Conservation (phyloP, 2,797 vertebrate species). For the Pachyuromys duprasi region DNA sequence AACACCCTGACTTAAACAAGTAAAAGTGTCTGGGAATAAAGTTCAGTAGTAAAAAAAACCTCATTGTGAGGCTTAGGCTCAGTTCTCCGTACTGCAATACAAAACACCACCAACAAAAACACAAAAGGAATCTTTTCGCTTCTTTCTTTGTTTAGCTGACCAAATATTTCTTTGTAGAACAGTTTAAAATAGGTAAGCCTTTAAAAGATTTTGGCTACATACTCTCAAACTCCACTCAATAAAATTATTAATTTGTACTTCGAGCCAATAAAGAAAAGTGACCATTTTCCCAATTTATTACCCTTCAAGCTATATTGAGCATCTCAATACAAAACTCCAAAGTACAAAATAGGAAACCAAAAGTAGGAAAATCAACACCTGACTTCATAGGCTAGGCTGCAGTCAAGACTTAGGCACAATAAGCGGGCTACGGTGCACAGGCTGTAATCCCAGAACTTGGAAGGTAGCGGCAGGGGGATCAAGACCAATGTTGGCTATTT, state of each 20-base stretch:
- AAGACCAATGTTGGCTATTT: neutral
- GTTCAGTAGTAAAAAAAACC: neutral
- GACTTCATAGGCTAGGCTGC: neutral
- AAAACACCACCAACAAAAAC: neutral
- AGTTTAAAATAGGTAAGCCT: constrained; percentile 50
- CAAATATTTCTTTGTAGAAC: constrained; percentile 34
- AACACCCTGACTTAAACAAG: neutral
- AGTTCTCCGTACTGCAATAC: neutral
- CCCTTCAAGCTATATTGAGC: neutral
- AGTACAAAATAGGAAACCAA: neutral
- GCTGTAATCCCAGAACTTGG: neutral
- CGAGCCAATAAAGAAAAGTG: neutral
- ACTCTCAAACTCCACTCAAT: constrained; percentile 31
- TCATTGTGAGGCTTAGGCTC: neutral
- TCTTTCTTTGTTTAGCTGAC: constrained; percentile 24
- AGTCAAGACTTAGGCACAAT: neutral
- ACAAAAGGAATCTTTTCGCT: neutral
- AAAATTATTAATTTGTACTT: constrained; percentile 35
- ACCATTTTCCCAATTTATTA: constrained; percentile 19
- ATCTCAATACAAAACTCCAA: neutral
- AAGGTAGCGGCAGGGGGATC: neutral
- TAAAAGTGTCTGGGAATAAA: neutral
- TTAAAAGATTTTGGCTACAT: constrained; percentile 53
- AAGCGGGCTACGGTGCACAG: neutral
- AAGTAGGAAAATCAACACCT: neutral